Conservation (phyloP, 2,888 invertebrate genomes). For the Odontocerum albicorne region DNA sequence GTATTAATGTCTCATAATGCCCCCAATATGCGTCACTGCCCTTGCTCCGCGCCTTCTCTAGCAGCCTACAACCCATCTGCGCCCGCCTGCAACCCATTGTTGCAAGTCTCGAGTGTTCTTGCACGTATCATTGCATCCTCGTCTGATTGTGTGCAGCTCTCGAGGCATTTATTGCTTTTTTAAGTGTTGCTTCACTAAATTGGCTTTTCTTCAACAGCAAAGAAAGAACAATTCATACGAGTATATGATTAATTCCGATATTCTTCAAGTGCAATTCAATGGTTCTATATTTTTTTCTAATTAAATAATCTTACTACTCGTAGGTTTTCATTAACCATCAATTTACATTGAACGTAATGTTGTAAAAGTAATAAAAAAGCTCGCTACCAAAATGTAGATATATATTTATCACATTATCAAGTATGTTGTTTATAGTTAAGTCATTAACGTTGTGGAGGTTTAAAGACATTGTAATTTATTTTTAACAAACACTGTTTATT, state of each 20-base stretch:
- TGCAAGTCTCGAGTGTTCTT: constrained; percentile 30
- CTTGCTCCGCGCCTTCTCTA: background rate
- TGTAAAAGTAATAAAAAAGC: no score
- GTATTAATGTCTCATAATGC: no score
- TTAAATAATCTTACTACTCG: no score
- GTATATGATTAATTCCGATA: background rate
- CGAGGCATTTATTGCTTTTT: constrained; percentile 29
- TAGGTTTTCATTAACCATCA: no score
- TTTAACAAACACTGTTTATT: no score
- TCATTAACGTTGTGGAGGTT: no score
- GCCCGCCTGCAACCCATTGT: constrained; percentile 16
- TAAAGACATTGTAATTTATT: no score
- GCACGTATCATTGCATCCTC: constrained; percentile 30
- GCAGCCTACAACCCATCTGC: constrained; percentile 6
- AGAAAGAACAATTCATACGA: background rate
- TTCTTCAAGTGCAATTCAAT: background rate
- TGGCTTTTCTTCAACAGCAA: background rate
- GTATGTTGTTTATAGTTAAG: no score
- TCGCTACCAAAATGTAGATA: no score
- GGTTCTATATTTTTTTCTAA: no score
- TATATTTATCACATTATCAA: no score
- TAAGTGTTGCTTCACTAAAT: constrained; percentile 4
- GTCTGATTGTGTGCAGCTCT: constrained; percentile 9
- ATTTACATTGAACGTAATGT: no score
- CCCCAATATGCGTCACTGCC: constrained; percentile 3